Percentiles rank a stretch among this genome's conserved stretches.
Conservation (phyloP, 2,888 invertebrate species). For the Stegana nigrithorax region DNA sequence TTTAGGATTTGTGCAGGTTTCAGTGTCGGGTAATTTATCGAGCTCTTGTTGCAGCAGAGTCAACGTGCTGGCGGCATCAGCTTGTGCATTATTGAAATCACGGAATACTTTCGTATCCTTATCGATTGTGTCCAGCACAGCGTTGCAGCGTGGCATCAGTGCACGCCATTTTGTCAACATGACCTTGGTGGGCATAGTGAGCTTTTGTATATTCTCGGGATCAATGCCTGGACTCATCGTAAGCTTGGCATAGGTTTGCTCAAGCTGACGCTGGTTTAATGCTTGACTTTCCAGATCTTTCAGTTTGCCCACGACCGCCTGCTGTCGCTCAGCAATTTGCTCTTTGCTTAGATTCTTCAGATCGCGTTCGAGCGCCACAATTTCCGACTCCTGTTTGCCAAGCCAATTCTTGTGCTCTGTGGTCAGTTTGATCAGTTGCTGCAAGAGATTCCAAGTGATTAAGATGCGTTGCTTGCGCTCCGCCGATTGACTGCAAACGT, state of each 20-base stretch:
- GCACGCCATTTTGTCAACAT: slow-evolving; percentile 76
- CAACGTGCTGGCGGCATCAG: slow-evolving; percentile 77
- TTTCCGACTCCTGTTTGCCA: slow-evolving; percentile 73
- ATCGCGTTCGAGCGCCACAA: slow-evolving; percentile 73
- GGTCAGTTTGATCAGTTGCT: slow-evolving; percentile 72
- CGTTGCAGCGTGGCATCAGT: slow-evolving; percentile 73
- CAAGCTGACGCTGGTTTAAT: slow-evolving; percentile 74
- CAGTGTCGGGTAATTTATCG: slow-evolving; percentile 75
- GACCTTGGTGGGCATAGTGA: slow-evolving; percentile 73
- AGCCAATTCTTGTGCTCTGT: slow-evolving; percentile 74
- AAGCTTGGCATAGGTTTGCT: slow-evolving; percentile 78
- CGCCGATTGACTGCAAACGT: slow-evolving; percentile 79
- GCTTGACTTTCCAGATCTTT: slow-evolving; percentile 72
- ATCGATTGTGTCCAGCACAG: slow-evolving; percentile 72
- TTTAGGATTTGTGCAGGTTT: slow-evolving; percentile 61
- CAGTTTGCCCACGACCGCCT: slow-evolving; percentile 71
- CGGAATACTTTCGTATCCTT: slow-evolving; percentile 74
- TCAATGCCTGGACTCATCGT: slow-evolving; percentile 77
- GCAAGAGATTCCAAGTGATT: slow-evolving; percentile 73
- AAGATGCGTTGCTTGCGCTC: slow-evolving; percentile 78
- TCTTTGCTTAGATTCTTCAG: slow-evolving; percentile 72
- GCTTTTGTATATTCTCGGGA: slow-evolving; percentile 75
- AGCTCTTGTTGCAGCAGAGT: slow-evolving; percentile 80
- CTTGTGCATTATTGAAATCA: slow-evolving; percentile 79
- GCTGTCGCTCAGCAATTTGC: slow-evolving; percentile 72